phyloP scores from a whole-genome alignment of 2,888 invertebrate species.

The Neoscelio sp. region DNA sequence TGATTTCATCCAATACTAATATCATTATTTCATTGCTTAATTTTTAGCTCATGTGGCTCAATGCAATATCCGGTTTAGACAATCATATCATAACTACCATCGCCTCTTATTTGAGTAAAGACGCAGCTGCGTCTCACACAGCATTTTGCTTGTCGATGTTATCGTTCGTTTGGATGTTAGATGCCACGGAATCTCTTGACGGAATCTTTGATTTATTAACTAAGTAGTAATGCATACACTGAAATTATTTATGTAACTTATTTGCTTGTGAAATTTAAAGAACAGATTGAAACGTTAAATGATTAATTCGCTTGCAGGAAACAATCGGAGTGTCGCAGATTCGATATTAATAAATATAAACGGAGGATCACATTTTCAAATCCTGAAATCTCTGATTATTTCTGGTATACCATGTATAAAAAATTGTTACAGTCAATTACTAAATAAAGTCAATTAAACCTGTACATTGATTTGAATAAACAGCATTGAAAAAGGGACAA shows the following conservation, averaged over 20 bases:
- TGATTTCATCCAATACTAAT: too few species aligned
- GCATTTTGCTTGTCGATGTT: constrained; percentile 78
- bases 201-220: constrained; percentile 78
- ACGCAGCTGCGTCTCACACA: constrained; percentile 74
- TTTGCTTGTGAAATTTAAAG: neutral
- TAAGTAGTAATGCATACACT: constrained; percentile 74
- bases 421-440: constrained; percentile 14
- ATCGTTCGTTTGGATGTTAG: constrained; percentile 81
- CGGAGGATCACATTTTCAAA: constrained; percentile 72
- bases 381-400: constrained; percentile 73
- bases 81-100: constrained; percentile 70
- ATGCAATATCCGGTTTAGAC: constrained; percentile 71
- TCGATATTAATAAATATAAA: constrained; percentile 15
- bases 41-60: constrained; percentile 71
- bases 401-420: constrained; percentile 63
- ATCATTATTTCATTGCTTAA: neutral
- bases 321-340: too few species aligned
- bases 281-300: neutral
- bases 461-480: too few species aligned
- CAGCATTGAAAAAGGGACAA: too few species aligned
- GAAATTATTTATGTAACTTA: neutral
- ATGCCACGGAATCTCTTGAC: constrained; percentile 81
- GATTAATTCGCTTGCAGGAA: neutral
- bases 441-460: neutral
- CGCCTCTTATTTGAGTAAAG: constrained; percentile 76